Base-by-base conservation (phyloP, 2,113 vertebrate genomes). In the Pluvianellus socialis region DNA sequence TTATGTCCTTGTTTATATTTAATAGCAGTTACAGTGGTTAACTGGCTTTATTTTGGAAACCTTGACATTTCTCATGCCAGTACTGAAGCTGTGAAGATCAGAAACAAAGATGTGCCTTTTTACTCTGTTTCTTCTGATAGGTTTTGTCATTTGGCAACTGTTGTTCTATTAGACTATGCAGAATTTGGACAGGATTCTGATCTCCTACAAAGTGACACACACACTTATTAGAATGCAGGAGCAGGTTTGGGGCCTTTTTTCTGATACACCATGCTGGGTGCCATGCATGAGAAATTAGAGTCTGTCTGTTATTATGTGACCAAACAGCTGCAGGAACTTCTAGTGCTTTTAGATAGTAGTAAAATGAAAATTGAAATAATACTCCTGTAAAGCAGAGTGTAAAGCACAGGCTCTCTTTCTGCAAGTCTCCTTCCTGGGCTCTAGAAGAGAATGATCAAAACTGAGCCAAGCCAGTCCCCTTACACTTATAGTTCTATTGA, bases 81-180 rank as follows among this genome's bases (percentile, higher is more conserved):
- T 90, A 90, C 32, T 79, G 72, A 84, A 10, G 7, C 90, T 93
- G 61, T 84, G 81, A 95, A 85, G 89, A 92, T 96, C 76, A 94
- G 90, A 88, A 95, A 90, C 72, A 92, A 86, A 94, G 77, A 90
- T 14, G 20, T 86, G 76, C 38, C 70, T 95, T 96, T 96, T 87
- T 90, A 93, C 38, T 95, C 42, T 91, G 79, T 88, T 84, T 76
- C 61, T 94, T 97, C 88, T 95, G 88, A 96, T 96, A 86, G 83
- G 61, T 86, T 90, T 86, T 96, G 95, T 94, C 91, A 90, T 92
- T 95, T 96, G 68, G 91, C 92, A 95, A 92, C 94, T 96, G 90
- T 92, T 93, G 53, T 95, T 92, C 70, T 87, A 28, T 93, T 82
- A 93, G 79, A 82, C 62, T 91, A 92, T 38, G 63, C 81, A 88